phyloP scores from a whole-genome alignment of 2,113 vertebrate genomes.

The Archocentrus centrarchus region DNA sequence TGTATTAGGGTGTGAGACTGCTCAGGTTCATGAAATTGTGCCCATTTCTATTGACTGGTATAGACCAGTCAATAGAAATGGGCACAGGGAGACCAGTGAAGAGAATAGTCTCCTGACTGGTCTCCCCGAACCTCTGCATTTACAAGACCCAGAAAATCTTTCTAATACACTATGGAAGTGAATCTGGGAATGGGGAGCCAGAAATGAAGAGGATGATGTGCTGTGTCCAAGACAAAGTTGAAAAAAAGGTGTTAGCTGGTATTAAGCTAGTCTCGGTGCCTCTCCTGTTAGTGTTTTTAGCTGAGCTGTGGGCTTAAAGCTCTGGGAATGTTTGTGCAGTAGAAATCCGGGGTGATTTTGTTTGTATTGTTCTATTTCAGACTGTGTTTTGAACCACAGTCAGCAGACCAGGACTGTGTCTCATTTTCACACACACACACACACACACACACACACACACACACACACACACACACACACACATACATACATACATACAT shows the following conservation, averaged over 20 bases:
- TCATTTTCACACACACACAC: conserved; percentile 24
- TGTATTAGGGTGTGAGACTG: neutral
- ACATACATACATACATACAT: neutral
- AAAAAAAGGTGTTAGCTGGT: conserved; percentile 13
- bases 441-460: conserved; percentile 12
- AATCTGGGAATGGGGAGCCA: conserved; percentile 29
- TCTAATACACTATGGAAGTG: conserved; percentile 5
- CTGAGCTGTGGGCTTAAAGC: conserved; percentile 61
- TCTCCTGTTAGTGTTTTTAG: conserved; percentile 57
- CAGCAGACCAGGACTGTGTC: conserved; percentile 58
- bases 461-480: conserved; percentile 24
- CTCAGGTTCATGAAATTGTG: neutral
- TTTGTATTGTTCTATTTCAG: conserved; percentile 75
- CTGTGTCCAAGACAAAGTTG: conserved; percentile 13
- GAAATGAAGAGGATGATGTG: conserved; percentile 17
- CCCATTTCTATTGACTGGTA: neutral
- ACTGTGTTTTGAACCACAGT: conserved; percentile 50
- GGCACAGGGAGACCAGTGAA: no score
- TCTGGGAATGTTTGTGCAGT: conserved; percentile 77
- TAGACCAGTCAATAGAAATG: no score
- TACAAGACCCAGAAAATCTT: neutral
- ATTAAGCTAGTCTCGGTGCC: conserved; percentile 23
- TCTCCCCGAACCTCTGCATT: neutral
- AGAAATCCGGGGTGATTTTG: conserved; percentile 64
- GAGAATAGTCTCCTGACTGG: neutral